Evolutionary conservation across 2,888 invertebrate species (phyloP).

Genomic region (Poecilobothrus nobilitatus): DNA sequence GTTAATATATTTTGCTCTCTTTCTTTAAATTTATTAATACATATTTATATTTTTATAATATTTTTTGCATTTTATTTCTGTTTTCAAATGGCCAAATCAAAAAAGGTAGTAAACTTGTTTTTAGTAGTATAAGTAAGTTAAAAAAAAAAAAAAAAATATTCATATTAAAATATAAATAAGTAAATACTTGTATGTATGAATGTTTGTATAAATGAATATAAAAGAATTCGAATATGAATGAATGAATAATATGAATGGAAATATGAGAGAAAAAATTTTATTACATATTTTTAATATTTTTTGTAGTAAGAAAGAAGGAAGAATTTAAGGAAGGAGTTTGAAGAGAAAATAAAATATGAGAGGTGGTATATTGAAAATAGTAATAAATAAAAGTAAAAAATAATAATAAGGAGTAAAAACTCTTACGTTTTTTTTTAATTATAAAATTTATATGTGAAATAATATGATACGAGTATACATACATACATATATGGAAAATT

Average conservation of each 20-base stretch:
- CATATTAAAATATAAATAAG: conserved; percentile 11
- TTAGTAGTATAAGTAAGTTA: conserved; percentile 7
- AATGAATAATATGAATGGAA: neutral
- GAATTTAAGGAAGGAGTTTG: too few relatives aligned
- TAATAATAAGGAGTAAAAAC: too few relatives aligned
- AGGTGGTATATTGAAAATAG: too few relatives aligned
- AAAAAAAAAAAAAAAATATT: conserved; percentile 16
- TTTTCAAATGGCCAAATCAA: neutral
- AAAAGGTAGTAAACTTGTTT: neutral
- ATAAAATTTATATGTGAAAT: too few relatives aligned
- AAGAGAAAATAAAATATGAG: too few relatives aligned
- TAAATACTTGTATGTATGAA: neutral
- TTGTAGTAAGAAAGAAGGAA: too few relatives aligned
- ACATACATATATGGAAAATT: too few relatives aligned
- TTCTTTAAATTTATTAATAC: conserved; percentile 12
- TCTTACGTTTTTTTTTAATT: too few relatives aligned
- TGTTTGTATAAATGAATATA: neutral
- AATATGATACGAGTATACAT: too few relatives aligned
- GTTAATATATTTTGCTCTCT: conserved; percentile 9
- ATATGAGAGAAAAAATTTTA: neutral
- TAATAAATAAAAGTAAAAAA: too few relatives aligned
- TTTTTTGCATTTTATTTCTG: conserved; percentile 4
- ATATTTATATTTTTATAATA: too few relatives aligned
- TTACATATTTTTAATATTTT: too few relatives aligned
- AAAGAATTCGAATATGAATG: neutral